Evolutionary conservation across 2,888 invertebrate species (phyloP), one percentile per base, ranked within the genome.

Genomic region (Drosophila infuscata): DNA sequence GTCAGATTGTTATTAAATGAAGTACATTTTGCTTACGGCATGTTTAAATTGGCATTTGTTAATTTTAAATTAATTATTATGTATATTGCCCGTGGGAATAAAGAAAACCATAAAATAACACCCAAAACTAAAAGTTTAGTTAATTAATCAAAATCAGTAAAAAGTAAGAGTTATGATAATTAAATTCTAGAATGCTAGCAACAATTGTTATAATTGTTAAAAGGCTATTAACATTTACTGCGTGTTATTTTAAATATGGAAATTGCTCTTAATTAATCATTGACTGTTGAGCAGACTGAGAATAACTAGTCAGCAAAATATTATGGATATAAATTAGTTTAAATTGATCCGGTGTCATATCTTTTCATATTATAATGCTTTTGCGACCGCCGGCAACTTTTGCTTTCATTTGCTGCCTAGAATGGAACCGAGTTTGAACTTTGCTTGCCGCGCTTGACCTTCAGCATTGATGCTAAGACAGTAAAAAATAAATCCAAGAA

Each of bases 391-490:
- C 8, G 32, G 51, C 64, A 46, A 71, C 70, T 79, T 74, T 83
- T 83, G 84, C 89, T 84, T 87, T 87, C 81, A 65, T 88, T 79
- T 54, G 58, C 57, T 82, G 78, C 61, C 74, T 61, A 84, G 79
- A 83, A 81, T 81, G 71, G 73, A 43, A 70, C 51, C 60, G 59
- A 41, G 59, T 67, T 60, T 75, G 76, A 70, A 76, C 79, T 76
- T 72, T 76, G 75, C 25, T 72, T 79, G 88, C 58, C 78, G 84
- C 48, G 90, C 90, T 88, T 87, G 86, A 87, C 86, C 86, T 87
- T 87, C 89, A 60, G 25, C 48, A 36, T 36, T 59, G 68, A 62
- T 62, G 67, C 54, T 51, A 61, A 71, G 66, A 70, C 65, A 53
- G 58, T 62, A 57, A 56, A 38, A 56, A 36, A 36, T 3, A 56